Evolutionary conservation across 64 coral and sea anemone species (phyloP).

Genomic region (Acropora yongei): DNA sequence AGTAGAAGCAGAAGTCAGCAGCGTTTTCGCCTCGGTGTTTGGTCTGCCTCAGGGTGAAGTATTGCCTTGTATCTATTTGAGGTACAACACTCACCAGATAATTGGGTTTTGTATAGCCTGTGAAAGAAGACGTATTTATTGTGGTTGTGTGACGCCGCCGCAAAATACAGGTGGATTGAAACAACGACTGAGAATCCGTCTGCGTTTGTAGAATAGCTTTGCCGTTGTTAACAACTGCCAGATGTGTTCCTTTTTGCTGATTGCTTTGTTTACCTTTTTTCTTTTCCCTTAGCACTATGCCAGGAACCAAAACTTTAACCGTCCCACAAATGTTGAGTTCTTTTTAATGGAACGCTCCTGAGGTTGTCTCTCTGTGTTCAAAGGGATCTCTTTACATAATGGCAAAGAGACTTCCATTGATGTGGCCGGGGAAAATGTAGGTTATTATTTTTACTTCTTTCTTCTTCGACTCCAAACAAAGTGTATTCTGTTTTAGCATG

Average conservation of each 20-base stretch:
- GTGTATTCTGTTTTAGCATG: not conserved
- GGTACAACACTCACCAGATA: not conserved
- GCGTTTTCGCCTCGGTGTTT: slow-evolving; percentile 1
- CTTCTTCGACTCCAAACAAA: not conserved
- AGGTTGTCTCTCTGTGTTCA: not conserved
- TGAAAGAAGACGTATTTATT: not conserved
- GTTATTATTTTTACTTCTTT: not conserved
- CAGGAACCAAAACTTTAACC: not conserved
- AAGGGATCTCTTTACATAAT: not conserved
- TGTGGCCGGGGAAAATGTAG: not conserved
- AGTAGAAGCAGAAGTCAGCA: slow-evolving; percentile 10
- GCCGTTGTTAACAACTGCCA: not conserved
- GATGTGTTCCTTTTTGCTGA: not conserved
- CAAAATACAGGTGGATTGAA: not conserved
- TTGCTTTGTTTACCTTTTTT: not conserved
- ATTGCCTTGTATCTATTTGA: slow-evolving; percentile 15
- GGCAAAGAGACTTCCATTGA: slow-evolving; percentile 8
- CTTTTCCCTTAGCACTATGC: slow-evolving; percentile 2
- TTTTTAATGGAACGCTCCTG: not conserved
- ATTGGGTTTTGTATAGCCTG: not conserved
- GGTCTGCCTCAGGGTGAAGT: not conserved
- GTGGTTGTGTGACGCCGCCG: not conserved
- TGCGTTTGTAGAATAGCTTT: not conserved
- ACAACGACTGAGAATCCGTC: not conserved
- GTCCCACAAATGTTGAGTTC: not conserved